Percentiles rank a stretch among this genome's conserved stretches.
phyloP scores from a whole-genome alignment of 1,140 invertebrate species.

The Aporrectodea caliginosa region DNA sequence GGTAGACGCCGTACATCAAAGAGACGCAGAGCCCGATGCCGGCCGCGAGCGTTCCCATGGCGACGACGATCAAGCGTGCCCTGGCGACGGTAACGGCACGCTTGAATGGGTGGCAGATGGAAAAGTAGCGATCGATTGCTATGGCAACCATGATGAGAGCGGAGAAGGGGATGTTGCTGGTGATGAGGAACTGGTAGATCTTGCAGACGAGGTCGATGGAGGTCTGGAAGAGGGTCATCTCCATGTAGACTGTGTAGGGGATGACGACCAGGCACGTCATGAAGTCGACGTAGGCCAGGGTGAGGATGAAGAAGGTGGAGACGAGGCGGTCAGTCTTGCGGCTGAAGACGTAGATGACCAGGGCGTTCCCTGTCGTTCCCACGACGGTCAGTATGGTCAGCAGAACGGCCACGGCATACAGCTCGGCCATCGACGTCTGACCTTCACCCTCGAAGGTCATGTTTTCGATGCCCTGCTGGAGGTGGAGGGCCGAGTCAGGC shows the following conservation, averaged over 20 bases:
- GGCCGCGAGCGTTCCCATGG: conserved; percentile 41
- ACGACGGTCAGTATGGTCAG: neutral
- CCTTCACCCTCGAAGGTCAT: too few relatives aligned
- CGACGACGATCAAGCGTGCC: conserved; percentile 43
- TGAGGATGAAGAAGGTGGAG: conserved; percentile 50
- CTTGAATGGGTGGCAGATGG: conserved; percentile 51
- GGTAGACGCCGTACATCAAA: conserved; percentile 43
- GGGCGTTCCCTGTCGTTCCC: conserved; percentile 50
- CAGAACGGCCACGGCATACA: neutral
- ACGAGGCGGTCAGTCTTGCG: conserved; percentile 41
- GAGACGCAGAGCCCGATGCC: conserved; percentile 44
- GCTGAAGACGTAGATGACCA: conserved; percentile 53
- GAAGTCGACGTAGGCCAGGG: conserved; percentile 47
- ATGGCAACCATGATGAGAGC: conserved; percentile 54
- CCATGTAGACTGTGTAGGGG: conserved; percentile 45
- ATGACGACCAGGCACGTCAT: conserved; percentile 49
- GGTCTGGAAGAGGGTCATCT: conserved; percentile 36
- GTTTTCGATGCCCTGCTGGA: neutral
- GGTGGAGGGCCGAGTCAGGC: neutral
- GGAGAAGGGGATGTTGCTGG: conserved; percentile 49
- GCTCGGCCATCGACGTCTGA: too few relatives aligned
- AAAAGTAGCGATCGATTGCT: conserved; percentile 52
- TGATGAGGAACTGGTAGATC: conserved; percentile 50
- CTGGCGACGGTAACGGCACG: conserved; percentile 45
- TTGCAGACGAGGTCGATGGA: conserved; percentile 47